Evolutionary conservation across 2,888 invertebrate species (phyloP).

Genomic region (Amphimallon solstitiale): DNA sequence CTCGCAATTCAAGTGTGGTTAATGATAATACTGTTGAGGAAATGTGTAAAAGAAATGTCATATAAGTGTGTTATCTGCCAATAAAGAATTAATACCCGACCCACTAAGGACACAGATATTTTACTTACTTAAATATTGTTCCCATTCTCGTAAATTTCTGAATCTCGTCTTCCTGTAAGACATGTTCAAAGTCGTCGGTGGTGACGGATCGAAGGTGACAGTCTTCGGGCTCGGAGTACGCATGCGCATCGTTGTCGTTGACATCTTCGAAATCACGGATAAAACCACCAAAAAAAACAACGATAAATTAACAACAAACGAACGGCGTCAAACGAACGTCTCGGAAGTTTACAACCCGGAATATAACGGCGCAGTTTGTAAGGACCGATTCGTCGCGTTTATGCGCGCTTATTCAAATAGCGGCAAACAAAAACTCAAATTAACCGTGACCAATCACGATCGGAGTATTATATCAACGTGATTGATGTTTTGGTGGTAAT

Average conservation of each 20-base stretch:
- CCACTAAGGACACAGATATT: too few relatives aligned
- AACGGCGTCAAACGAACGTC: background rate
- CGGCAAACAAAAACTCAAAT: slow-evolving; percentile 18
- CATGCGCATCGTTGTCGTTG: slow-evolving; percentile 66
- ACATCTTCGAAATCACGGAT: slow-evolving; percentile 34
- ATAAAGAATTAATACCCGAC: too few relatives aligned
- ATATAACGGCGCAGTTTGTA: background rate
- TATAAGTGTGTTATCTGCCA: too few relatives aligned
- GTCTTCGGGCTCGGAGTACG: slow-evolving; percentile 74
- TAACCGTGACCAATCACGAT: slow-evolving; percentile 21
- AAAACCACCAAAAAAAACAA: slow-evolving; percentile 6
- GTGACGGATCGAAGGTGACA: slow-evolving; percentile 72
- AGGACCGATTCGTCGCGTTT: background rate
- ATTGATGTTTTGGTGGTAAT: too few relatives aligned
- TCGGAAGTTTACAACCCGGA: background rate
- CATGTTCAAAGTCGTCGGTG: slow-evolving; percentile 68
- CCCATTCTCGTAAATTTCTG: slow-evolving; percentile 62
- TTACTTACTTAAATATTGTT: slow-evolving; percentile 68
- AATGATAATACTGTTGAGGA: too few relatives aligned
- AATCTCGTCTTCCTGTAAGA: slow-evolving; percentile 59
- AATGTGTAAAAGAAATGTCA: too few relatives aligned
- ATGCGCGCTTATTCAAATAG: slow-evolving; percentile 15
- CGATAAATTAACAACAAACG: slow-evolving; percentile 4
- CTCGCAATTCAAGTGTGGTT: too few relatives aligned
- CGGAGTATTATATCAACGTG: background rate